Evolutionary conservation across 2,888 invertebrate genomes (phyloP).

Genomic region (Rhagonycha lutea): DNA sequence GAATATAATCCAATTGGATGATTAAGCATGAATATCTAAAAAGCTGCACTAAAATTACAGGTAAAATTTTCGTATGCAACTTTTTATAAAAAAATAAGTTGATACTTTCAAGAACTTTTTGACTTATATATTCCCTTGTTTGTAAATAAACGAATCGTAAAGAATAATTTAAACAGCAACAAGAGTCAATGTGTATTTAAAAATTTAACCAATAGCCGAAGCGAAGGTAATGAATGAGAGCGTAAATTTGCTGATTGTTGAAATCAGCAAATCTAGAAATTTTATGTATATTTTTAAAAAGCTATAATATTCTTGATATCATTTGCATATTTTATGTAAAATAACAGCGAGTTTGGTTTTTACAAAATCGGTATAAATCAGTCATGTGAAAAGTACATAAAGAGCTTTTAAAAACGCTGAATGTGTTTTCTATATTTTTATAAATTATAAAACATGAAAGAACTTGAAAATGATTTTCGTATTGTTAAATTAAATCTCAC

Average conservation of each 20-base stretch:
- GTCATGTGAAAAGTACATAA: background rate
- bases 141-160: background rate
- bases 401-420: background rate
- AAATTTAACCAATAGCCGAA: background rate
- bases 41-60: no score
- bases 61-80: no score
- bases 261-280: background rate
- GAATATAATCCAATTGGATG: no score
- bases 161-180: background rate
- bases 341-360: background rate
- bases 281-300: background rate
- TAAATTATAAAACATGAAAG: background rate
- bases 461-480: background rate
- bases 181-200: background rate
- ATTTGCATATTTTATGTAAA: background rate
- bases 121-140: no score
- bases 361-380: background rate
- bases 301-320: background rate
- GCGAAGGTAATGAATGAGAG: background rate
- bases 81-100: no score
- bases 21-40: no score
- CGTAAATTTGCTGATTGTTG: background rate
- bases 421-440: background rate
- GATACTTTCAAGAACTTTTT: no score
- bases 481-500: background rate